A percentile compares a stretch with the other conserved stretches of the same genome.
Conservation (phyloP, 2,113 vertebrate species). For the Bos indicus region DNA sequence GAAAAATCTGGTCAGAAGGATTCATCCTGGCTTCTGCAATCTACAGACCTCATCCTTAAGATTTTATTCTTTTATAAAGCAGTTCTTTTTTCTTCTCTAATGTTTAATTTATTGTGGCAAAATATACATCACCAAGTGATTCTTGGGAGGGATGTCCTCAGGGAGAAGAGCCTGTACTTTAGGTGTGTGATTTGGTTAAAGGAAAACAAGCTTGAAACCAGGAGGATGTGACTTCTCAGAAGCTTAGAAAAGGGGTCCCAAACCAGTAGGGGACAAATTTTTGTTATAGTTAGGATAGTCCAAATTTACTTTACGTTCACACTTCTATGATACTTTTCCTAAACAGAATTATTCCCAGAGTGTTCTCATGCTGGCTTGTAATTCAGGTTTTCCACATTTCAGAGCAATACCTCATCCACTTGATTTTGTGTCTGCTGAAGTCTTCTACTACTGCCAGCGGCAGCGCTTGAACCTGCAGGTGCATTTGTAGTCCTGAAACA, state of each 20-base stretch:
- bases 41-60: not conserved
- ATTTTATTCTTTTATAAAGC: not conserved
- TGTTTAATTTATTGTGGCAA: not conserved
- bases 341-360: not conserved
- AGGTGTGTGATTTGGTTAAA: not conserved
- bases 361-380: not conserved
- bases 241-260: not conserved
- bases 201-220: not conserved
- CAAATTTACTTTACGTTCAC: not conserved
- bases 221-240: not conserved
- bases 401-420: slow-evolving; percentile 82
- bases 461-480: slow-evolving; percentile 61
- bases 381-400: not conserved
- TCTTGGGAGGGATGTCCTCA: not conserved
- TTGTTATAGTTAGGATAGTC: not conserved
- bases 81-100: not conserved
- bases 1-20: not conserved
- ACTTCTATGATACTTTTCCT: not conserved
- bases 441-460: slow-evolving; percentile 74
- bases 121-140: not conserved
- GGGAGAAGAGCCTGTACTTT: not conserved
- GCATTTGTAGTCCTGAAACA: slow-evolving; percentile 76
- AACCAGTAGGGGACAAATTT: not conserved
- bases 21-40: not conserved
- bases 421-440: slow-evolving; percentile 86